Base-by-base conservation (phyloP, 2,113 vertebrate genomes). In the Cervus canadensis region DNA sequence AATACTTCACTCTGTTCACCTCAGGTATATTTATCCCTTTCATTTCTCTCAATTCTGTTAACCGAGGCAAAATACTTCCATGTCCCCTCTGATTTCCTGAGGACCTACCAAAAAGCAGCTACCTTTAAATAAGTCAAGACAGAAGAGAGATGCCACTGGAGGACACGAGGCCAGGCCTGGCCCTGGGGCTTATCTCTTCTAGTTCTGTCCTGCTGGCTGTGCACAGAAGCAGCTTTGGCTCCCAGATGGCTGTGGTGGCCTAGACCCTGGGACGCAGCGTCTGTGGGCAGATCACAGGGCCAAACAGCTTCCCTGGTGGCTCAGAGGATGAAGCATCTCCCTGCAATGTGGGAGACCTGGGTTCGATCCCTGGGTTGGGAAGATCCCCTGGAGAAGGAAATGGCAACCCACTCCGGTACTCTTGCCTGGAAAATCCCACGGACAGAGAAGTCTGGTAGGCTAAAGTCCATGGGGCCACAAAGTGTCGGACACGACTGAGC, bases 151-250 rank as follows among this genome's bases (percentile, higher is more conserved):
- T 36, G 60, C 62, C 60, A 93, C 71, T 57, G 87, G 57, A 88
- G 89, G 25, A 98, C 92, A 92, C 62, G 94, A 97, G 56, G 71
- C 95, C 96, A 94, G 74, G 13, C 43, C 45, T 59, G 92, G 57
- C 62, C 14, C 59, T 95, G 40, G 82, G 91, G 83, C 52, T 79
- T 92, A 86, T 86, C 15, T 96, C 96, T 82, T 82, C 87, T 50
- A 94, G 84, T 79, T 85, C 90, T 89, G 60, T 48, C 78, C 84
- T 83, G 14, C 13, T 78, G 85, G 79, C 92, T 92, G 25, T 92
- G 28, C 59, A 81, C 71, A 96, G 87, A 94, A 90, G 54, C 84
- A 78, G 76, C 83, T 92, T 94, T 89, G 96, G 94, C 92, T 94
- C 56, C 88, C 56, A 76, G 60, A 60, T 79, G 78, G 84, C n/a